Evolutionary conservation across 2,888 invertebrate genomes (phyloP).

Genomic region (Drosophila demipolita): DNA sequence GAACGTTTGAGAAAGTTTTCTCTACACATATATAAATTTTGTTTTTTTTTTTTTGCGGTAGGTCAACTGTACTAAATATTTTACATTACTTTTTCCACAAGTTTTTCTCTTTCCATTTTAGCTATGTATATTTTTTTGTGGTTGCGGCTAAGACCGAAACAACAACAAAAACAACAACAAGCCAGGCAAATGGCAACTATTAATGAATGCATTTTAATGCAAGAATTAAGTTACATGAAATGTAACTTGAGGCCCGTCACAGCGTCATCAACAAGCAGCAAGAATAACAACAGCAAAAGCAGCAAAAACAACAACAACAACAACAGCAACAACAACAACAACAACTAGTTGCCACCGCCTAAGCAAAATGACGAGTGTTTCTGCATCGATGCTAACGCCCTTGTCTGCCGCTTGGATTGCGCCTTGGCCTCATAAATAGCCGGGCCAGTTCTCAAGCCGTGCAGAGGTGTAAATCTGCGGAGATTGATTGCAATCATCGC

Average conservation of each 20-base stretch:
- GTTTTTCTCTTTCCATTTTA: slow-evolving; percentile 32
- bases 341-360: slow-evolving; percentile 50
- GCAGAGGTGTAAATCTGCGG: slow-evolving; percentile 69
- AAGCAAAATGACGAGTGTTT: slow-evolving; percentile 61
- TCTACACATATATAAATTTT: neutral
- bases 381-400: slow-evolving; percentile 78
- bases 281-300: slow-evolving; percentile 2
- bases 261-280: slow-evolving; percentile 47
- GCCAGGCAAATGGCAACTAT: slow-evolving; percentile 48
- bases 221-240: slow-evolving; percentile 82
- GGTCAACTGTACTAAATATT: slow-evolving; percentile 67
- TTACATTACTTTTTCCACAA: slow-evolving; percentile 43
- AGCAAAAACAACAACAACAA: slow-evolving; percentile 44
- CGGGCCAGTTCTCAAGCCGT: slow-evolving; percentile 25
- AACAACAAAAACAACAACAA: slow-evolving; percentile 14
- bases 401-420: slow-evolving; percentile 48
- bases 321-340: slow-evolving; percentile 6
- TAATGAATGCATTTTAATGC: slow-evolving; percentile 82
- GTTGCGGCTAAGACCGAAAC: slow-evolving; percentile 40
- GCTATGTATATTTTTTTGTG: slow-evolving; percentile 34
- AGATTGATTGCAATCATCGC: slow-evolving; percentile 75
- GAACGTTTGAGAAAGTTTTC: slow-evolving; percentile 63
- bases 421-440: slow-evolving; percentile 75
- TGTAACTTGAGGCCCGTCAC: slow-evolving; percentile 62
- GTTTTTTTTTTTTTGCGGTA: slow-evolving; percentile 46